These are phyloP conservation scores for Ceyx melanurus DNA, from an alignment of 2,113 vertebrate genomes.

Conservation along the genomic window DNA sequence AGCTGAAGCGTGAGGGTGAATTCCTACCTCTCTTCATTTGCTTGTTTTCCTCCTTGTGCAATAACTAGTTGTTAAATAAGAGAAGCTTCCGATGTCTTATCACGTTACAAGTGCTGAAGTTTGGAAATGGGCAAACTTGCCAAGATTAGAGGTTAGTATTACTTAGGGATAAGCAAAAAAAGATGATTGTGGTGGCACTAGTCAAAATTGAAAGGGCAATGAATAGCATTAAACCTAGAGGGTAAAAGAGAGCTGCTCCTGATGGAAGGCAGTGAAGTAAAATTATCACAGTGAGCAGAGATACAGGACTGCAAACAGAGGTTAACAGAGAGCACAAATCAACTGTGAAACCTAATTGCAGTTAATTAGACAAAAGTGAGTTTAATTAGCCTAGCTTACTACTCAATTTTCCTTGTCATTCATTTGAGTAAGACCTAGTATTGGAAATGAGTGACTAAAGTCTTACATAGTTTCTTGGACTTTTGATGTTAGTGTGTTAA, in stretches of 20 bases:
- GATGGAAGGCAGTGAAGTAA: background rate
- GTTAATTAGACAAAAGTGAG: background rate
- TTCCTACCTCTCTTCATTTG: background rate
- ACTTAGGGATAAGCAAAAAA: background rate
- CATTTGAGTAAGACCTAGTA: background rate
- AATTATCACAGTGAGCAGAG: background rate
- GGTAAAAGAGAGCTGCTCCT: background rate
- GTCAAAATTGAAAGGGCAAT: slow-evolving; percentile 16
- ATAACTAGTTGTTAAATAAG: background rate
- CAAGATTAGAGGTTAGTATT: background rate
- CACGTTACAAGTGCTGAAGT: background rate
- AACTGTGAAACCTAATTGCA: background rate
- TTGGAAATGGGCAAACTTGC: background rate
- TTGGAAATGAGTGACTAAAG: background rate
- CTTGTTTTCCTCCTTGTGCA: background rate
- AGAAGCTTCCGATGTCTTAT: background rate
- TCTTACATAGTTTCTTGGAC: background rate
- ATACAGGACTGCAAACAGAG: background rate
- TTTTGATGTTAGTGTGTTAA: background rate
- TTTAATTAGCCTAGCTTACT: background rate
- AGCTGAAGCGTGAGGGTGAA: background rate
- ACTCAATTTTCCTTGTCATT: background rate
- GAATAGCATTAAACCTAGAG: background rate
- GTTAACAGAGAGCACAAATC: background rate
- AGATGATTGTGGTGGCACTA: background rate